These are phyloP conservation scores for Psix sp. DNA, from an alignment of 1,140 invertebrate genomes.

Conservation along the genomic window DNA sequence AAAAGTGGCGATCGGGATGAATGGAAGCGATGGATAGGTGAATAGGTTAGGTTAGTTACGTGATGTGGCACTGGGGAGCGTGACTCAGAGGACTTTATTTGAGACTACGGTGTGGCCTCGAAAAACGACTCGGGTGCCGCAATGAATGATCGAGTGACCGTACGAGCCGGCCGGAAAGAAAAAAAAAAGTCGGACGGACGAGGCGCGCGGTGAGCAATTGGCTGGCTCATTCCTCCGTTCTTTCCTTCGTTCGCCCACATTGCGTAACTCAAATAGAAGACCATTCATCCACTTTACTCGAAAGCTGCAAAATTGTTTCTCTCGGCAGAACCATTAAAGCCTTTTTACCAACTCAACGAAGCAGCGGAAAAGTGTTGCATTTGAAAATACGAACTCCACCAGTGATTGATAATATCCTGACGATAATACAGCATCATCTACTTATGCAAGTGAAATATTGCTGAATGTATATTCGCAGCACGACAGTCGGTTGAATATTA, in stretches of 20 bases:
- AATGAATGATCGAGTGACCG: slow-evolving; percentile 63
- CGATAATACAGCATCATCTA: too few relatives aligned
- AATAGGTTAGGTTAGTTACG: slow-evolving; percentile 55
- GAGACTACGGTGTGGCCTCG: slow-evolving; percentile 63
- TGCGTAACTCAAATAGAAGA: too few relatives aligned
- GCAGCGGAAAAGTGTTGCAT: too few relatives aligned
- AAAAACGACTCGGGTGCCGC: slow-evolving; percentile 61
- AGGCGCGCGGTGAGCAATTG: slow-evolving; percentile 6
- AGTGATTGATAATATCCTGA: too few relatives aligned
- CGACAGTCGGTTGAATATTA: too few relatives aligned
- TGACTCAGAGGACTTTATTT: slow-evolving; percentile 61
- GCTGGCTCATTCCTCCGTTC: slow-evolving; percentile 14
- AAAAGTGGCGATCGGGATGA: slow-evolving; percentile 31
- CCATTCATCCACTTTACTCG: too few relatives aligned
- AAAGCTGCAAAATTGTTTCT: too few relatives aligned
- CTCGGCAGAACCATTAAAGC: too few relatives aligned
- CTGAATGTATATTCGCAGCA: too few relatives aligned
- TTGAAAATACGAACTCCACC: too few relatives aligned
- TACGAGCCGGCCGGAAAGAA: slow-evolving; percentile 33
- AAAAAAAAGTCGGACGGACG: slow-evolving; percentile 24
- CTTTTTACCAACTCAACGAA: too few relatives aligned
- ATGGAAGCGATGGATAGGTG: slow-evolving; percentile 58
- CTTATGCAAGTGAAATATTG: too few relatives aligned
- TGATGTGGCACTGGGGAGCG: slow-evolving; percentile 40
- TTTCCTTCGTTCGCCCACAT: slow-evolving; percentile 40